These are phyloP conservation scores for Clarias fuscus DNA, from an alignment of 2,797 vertebrate species.

Conservation along the genomic window DNA sequence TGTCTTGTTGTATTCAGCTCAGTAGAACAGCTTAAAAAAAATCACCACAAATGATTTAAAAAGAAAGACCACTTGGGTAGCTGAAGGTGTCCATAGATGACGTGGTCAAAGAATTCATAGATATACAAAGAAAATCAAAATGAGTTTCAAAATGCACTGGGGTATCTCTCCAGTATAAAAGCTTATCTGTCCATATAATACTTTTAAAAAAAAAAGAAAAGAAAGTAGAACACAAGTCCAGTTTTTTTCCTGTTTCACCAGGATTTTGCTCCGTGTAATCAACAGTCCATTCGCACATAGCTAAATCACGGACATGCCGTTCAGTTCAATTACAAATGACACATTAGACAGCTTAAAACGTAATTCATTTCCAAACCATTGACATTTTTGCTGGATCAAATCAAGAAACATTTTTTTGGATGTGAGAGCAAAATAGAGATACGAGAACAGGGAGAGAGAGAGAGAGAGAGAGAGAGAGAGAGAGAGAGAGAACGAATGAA, in stretches of 20 bases:
- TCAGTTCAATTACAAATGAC: conserved; percentile 40
- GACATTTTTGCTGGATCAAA: conserved; percentile 48
- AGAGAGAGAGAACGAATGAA: conserved; percentile 24
- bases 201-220: neutral
- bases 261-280: conserved; percentile 33
- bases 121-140: conserved; percentile 42
- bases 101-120: conserved; percentile 49
- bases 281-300: conserved; percentile 46
- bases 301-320: conserved; percentile 28
- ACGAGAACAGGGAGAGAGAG: neutral
- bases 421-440: conserved; percentile 33
- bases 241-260: conserved; percentile 42
- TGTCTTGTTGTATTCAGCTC: conserved; percentile 8
- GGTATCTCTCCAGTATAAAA: conserved; percentile 30
- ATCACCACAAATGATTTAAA: conserved; percentile 22
- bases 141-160: conserved; percentile 28
- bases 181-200: conserved; percentile 67
- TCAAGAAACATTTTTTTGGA: conserved; percentile 34
- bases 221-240: conserved; percentile 40
- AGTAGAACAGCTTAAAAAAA: conserved; percentile 44
- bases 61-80: conserved; percentile 7
- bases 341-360: conserved; percentile 40
- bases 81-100: conserved; percentile 47
- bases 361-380: conserved; percentile 37
- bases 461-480: conserved; percentile 13